Base-by-base conservation (phyloP, 1,140 invertebrate genomes). In the Glossosoma conforme region DNA sequence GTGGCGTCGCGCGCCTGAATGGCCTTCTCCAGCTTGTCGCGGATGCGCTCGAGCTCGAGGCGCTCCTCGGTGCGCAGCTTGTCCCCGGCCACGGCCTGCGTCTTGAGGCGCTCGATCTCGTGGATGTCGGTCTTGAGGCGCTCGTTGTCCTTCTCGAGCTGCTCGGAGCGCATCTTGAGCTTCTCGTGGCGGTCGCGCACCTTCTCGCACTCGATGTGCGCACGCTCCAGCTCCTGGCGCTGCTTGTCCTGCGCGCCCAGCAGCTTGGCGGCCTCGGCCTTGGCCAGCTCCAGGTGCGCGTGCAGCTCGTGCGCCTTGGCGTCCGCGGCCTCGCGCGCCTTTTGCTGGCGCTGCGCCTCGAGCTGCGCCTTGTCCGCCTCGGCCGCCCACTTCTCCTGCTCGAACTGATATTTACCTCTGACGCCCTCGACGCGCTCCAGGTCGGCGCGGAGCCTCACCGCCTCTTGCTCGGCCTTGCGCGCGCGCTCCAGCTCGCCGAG, bases 21-120 rank as follows among this genome's bases (percentile, higher is more conserved):
- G 4, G 86, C 83, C 70, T 93, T 93, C 60, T 93, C 89, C 40
- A 91, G 69, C 69, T 89, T 89, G 54, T 93, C 89, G 61, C 88
- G 80, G 46, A 91, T 68, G 54, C 89, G 79, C 65, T 93, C 89
- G 22, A 92, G 80, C 69, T 94, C 90, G 38, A 79, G 60, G 28
- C 77, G 65, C 59, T 80, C 78, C 60, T 80, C 78, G 22, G 77
- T 75, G 51, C 78, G 68, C 2, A 78, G 71, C 57, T 81, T 83
- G 45, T 82, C 82, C 25, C 77, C 77, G 36, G 75, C 76, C 9
- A 78, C 70, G 0, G 79, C 77, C 63, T 79, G 77, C 35, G 77
- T 63, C 52, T 75, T 83, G 64, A 84, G 72, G 59, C 85, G 78
- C 60, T 86, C 82, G 18, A 85, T 74, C 60, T 86, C 77, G 37